Base-by-base conservation (phyloP, 2,113 vertebrate genomes). In the Myotis yumanensis region DNA sequence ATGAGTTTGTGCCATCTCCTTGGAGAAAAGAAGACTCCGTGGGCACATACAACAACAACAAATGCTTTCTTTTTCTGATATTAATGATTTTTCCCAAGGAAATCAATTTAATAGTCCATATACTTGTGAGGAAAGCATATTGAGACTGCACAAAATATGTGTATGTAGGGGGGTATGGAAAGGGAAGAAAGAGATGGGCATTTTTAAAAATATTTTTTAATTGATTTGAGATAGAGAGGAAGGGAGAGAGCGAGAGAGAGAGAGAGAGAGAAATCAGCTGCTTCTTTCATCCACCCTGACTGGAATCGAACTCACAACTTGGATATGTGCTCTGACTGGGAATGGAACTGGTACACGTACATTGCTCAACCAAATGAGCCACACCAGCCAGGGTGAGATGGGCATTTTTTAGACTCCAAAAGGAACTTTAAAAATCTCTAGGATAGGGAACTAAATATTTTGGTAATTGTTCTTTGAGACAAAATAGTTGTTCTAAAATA, bases 401-500 rank as follows among this genome's bases (percentile, higher is more conserved):
- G 68, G 11, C 23, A 57, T 52, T 86, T 93, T 90, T 94, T 77
- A 90, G 81, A 89, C 32, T 94, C 16, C 35, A 57, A 28, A 90
- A 88, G 35, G 15, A 11, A 66, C 32, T 83, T 94, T 18, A 28
- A 84, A 95, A 48, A 43, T 84, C 28, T 80, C 68, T 90, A 86
- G 51, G 54, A 17, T 86, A 83, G 17, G 32, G 25, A 89, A 32
- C 32, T 91, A 95, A 92, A 87, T 91, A 80, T 90, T 86, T 96
- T 86, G 18, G 43, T 86, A 94, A 96, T 80, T 97, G 59, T 43
- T 90, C 15, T 97, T 96, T 92, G 91, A 89, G 76, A 72, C 35
- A 83, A 93, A 98, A 92, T 48, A 92, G 30, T 96, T 96, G 90
- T 96, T 97, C 79, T 95, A 96, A 90, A 94, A 80, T 97, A 18